Conservation (phyloP, 1,140 invertebrate genomes). For the Branchinecta lynchi region DNA sequence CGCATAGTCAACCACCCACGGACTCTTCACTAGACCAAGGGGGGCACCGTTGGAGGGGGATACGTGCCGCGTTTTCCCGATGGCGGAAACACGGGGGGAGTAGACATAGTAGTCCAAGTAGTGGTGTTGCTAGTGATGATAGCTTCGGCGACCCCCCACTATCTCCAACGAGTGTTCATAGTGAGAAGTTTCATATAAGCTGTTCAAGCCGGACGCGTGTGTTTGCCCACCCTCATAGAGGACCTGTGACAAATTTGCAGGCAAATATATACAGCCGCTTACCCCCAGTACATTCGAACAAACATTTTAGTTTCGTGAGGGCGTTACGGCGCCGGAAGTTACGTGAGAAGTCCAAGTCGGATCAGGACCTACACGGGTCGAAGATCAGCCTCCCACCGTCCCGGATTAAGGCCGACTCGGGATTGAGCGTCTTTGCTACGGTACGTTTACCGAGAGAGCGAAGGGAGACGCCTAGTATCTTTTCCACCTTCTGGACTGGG, state of each 20-base stretch:
- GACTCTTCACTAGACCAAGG: neutral
- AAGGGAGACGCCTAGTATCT: neutral
- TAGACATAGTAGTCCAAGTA: neutral
- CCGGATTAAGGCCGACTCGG: neutral
- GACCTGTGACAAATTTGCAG: neutral
- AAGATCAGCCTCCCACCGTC: neutral
- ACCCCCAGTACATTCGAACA: neutral
- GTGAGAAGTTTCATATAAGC: neutral
- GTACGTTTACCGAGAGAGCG: neutral
- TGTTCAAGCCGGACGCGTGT: neutral
- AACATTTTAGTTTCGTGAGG: slow-evolving; percentile 2
- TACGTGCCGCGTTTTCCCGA: neutral
- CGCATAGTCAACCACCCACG: neutral
- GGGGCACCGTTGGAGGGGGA: neutral
- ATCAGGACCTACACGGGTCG: neutral
- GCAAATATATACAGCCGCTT: neutral
- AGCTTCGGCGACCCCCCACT: neutral
- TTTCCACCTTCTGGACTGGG: neutral
- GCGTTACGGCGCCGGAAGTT: neutral
- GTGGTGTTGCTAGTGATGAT: neutral
- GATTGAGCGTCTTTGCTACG: neutral
- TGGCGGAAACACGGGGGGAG: neutral
- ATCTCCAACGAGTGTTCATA: neutral
- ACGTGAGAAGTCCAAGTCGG: neutral
- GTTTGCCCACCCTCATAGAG: neutral